These are phyloP conservation scores for Belonocnema kinseyi DNA, from an alignment of 1,140 invertebrate species.

Conservation along the genomic window DNA sequence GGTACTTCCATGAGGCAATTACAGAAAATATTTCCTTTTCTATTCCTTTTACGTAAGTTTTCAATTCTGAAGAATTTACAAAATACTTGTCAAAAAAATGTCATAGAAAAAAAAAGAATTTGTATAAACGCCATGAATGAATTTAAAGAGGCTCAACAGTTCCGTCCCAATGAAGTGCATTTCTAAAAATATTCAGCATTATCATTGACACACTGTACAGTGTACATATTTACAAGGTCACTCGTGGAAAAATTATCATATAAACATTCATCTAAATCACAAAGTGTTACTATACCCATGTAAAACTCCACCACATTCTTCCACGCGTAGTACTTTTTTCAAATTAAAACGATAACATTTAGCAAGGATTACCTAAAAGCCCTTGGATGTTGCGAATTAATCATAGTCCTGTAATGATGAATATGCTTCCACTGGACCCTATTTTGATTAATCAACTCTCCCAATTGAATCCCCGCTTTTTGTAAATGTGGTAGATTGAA, in stretches of 20 bases:
- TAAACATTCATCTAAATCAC: neutral
- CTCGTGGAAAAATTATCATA: neutral
- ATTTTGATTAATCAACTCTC: neutral
- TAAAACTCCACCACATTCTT: no score
- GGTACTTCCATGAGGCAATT: no score
- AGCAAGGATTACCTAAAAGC: no score
- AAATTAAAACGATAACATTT: no score
- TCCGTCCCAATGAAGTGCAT: neutral
- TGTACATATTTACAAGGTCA: slow-evolving; percentile 11
- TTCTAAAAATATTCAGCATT: neutral
- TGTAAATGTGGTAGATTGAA: neutral
- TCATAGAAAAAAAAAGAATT: no score
- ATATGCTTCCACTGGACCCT: neutral
- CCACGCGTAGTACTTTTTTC: no score
- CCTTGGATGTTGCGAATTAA: neutral
- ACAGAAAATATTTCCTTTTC: no score
- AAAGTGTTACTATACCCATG: no score
- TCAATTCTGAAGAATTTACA: no score
- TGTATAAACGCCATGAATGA: neutral
- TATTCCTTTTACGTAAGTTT: no score
- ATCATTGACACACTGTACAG: neutral
- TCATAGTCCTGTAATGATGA: neutral
- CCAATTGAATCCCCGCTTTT: neutral
- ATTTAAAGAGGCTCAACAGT: neutral
- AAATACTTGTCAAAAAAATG: no score